phyloP scores from a whole-genome alignment of 2,797 vertebrate species.

The Steatocranus sp. region DNA sequence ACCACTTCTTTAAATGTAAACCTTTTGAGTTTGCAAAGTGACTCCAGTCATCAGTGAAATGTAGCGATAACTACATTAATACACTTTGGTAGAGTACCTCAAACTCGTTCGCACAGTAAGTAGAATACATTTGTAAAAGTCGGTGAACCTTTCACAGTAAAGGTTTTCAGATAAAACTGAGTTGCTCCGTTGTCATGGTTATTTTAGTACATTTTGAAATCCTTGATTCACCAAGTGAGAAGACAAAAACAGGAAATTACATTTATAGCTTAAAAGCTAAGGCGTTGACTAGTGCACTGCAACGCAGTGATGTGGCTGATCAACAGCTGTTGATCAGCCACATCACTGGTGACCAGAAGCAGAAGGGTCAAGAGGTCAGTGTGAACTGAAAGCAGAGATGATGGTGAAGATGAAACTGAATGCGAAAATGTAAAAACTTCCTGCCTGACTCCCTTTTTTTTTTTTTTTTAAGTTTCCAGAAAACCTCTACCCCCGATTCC shows the following conservation, averaged over 20 bases:
- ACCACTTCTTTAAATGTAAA: neutral
- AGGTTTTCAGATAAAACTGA: neutral
- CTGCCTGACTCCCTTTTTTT: neutral
- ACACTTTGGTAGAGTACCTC: neutral
- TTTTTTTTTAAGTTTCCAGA: constrained; percentile 71
- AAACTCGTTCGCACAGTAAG: neutral
- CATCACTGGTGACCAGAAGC: neutral
- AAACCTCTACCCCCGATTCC: constrained; percentile 83
- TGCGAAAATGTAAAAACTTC: neutral
- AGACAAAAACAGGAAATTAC: constrained; percentile 7
- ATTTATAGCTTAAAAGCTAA: neutral
- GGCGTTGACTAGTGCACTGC: neutral
- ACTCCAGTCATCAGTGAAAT: neutral
- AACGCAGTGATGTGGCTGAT: neutral
- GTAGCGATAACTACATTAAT: neutral
- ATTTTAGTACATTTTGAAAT: neutral
- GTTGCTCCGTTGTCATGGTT: neutral
- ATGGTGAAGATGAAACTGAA: neutral
- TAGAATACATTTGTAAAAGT: neutral
- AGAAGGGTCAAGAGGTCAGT: neutral
- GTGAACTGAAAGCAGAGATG: neutral
- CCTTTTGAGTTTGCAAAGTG: neutral
- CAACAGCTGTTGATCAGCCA: neutral
- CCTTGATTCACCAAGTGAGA: neutral
- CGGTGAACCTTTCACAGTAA: neutral